phyloP scores from a whole-genome alignment of 2,113 vertebrate species.

The Verasper variegatus region DNA sequence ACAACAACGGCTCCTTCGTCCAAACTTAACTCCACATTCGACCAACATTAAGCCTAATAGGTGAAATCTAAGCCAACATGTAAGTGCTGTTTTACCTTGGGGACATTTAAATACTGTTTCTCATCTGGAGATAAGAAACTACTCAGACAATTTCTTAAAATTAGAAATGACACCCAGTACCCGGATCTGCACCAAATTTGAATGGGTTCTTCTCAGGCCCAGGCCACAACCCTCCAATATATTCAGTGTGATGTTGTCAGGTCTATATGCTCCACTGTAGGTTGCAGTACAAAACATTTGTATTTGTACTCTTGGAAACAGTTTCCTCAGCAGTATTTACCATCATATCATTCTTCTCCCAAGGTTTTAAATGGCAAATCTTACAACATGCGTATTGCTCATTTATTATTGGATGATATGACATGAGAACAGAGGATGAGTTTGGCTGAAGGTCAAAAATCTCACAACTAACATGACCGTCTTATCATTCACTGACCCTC shows the following conservation, averaged over 20 bases:
- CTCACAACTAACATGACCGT: constrained; percentile 17
- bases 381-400: too few relatives aligned
- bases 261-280: too few relatives aligned
- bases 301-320: background rate
- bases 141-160: too few relatives aligned
- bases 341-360: background rate
- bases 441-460: constrained; percentile 20
- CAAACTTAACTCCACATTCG: background rate
- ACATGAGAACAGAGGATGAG: background rate
- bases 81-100: background rate
- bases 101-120: background rate
- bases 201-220: too few relatives aligned
- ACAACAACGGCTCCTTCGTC: background rate
- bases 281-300: too few relatives aligned
- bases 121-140: background rate
- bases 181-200: too few relatives aligned
- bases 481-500: background rate
- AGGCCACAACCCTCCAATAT: background rate
- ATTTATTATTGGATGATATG: background rate
- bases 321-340: background rate
- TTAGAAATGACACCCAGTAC: too few relatives aligned
- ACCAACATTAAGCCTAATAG: background rate
- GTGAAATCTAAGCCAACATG: background rate
- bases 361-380: background rate
- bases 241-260: background rate